A percentile compares a stretch with the other conserved stretches of the same genome.
phyloP scores from a whole-genome alignment of 2,113 vertebrate species.

The Podiceps cristatus region DNA sequence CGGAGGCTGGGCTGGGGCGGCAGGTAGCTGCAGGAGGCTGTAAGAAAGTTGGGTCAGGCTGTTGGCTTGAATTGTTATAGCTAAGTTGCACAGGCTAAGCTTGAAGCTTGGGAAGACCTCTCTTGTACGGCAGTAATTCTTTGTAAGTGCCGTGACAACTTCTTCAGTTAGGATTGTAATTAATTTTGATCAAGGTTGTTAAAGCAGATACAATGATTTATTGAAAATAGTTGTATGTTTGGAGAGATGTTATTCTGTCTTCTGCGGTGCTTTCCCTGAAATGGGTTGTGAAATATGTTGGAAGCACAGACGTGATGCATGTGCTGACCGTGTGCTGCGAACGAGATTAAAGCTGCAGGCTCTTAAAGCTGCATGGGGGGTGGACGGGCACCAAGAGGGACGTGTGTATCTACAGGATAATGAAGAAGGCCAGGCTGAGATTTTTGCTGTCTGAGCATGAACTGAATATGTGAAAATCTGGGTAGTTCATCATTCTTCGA shows the following conservation, averaged over 20 bases:
- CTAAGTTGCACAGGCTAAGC: background rate
- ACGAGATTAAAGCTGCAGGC: background rate
- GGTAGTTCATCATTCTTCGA: background rate
- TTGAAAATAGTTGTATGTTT: background rate
- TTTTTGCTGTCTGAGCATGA: background rate
- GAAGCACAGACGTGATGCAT: background rate
- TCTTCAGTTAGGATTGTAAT: background rate
- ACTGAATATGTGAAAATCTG: background rate
- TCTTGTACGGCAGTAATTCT: background rate
- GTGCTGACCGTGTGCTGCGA: background rate
- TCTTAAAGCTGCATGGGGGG: background rate
- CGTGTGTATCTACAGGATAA: too few species aligned
- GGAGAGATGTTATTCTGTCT: background rate
- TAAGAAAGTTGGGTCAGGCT: background rate
- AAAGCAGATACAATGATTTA: background rate
- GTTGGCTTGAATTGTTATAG: background rate
- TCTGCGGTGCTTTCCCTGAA: rapidly evolving
- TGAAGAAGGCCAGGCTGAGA: background rate
- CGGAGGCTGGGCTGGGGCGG: background rate
- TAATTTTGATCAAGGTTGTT: background rate
- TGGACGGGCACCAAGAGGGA: background rate
- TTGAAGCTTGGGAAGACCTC: background rate
- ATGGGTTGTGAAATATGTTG: background rate
- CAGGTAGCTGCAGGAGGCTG: background rate
- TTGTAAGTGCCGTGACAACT: background rate